phyloP scores from a whole-genome alignment of 2,113 vertebrate species.

The Labeo catla region DNA sequence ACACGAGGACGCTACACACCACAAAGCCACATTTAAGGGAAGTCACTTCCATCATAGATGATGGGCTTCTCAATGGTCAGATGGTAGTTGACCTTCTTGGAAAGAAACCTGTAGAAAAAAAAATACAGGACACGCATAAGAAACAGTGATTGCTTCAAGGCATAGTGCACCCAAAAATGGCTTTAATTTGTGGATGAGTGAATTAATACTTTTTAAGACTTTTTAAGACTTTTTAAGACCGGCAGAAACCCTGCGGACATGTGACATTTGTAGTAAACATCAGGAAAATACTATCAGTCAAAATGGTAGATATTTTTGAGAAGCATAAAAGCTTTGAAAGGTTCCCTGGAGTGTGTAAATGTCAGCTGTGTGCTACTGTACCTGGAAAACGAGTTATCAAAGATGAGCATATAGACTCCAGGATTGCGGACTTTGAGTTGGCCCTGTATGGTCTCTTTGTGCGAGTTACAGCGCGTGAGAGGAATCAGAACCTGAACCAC shows the following conservation, averaged over 20 bases:
- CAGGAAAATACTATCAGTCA: neutral
- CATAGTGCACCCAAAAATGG: too few species aligned
- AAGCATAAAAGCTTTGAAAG: neutral
- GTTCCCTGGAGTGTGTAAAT: neutral
- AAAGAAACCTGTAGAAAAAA: constrained; percentile 84
- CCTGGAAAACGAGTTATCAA: constrained; percentile 98
- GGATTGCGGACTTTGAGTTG: constrained; percentile 87
- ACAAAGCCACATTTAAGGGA: constrained; percentile 64
- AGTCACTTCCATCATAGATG: constrained; percentile 95
- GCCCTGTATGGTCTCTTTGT: constrained; percentile 90
- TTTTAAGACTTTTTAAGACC: neutral
- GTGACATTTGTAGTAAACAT: neutral
- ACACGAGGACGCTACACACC: neutral
- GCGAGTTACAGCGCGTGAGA: constrained; percentile 90
- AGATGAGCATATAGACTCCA: constrained; percentile 89
- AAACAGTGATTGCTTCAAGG: too few species aligned
- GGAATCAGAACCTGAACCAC: constrained; percentile 89
- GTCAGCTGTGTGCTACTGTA: constrained; percentile 57
- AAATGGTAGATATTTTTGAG: neutral
- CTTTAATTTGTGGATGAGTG: neutral
- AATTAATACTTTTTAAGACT: neutral
- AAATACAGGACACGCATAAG: neutral
- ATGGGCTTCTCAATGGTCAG: constrained; percentile 88
- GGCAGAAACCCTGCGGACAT: neutral
- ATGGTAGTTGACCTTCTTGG: constrained; percentile 92